These are phyloP conservation scores for Muscicapa adusta DNA, from an alignment of 2,113 vertebrate species.

Conservation along the genomic window DNA sequence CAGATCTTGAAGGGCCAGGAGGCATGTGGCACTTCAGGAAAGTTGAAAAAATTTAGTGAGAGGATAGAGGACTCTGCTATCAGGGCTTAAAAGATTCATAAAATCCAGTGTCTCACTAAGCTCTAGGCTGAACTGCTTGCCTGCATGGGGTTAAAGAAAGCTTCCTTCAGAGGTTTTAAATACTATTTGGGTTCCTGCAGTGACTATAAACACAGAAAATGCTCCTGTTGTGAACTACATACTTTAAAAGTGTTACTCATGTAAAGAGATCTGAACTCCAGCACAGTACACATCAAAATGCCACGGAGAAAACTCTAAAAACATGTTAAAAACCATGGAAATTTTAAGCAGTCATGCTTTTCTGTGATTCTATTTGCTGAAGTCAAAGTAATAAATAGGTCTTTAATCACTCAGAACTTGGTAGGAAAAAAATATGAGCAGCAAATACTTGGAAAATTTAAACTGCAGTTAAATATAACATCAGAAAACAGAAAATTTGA, in stretches of 20 bases:
- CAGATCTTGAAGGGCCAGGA: background rate
- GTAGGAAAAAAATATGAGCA: background rate
- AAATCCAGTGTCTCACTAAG: background rate
- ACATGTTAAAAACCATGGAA: background rate
- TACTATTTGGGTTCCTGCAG: background rate
- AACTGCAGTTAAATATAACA: background rate
- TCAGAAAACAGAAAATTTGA: background rate
- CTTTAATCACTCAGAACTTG: background rate
- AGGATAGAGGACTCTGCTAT: background rate
- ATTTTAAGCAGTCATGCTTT: background rate
- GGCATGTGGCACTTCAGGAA: background rate
- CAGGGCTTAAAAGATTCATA: background rate
- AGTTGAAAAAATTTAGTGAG: background rate
- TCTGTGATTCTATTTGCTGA: background rate
- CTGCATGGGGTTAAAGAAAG: slow-evolving; percentile 19
- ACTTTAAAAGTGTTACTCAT: background rate
- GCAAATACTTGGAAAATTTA: background rate
- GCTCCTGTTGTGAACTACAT: background rate
- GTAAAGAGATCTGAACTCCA: background rate
- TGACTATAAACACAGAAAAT: slow-evolving; percentile 27
- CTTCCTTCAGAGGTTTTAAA: slow-evolving; percentile 20
- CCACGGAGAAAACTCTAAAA: background rate
- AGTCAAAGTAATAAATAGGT: background rate
- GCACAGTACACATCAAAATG: background rate
- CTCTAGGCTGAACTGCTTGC: background rate